Evolutionary conservation across 23 tunicate genomes (phyloP), one percentile per base, ranked within the genome.

Genomic region (Styela clava): DNA sequence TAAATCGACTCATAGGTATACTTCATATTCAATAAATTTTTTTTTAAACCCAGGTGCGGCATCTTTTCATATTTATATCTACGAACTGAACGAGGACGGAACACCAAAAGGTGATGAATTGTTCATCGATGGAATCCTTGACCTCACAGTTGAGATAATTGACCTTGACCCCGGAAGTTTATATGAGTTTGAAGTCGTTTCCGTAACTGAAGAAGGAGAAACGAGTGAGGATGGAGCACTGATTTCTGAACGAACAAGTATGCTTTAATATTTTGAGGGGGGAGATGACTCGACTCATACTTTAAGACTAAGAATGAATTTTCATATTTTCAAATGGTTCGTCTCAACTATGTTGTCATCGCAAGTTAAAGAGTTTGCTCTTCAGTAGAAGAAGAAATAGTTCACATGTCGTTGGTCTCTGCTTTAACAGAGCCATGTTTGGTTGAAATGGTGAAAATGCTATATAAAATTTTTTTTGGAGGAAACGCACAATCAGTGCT

Each of bases 161-260:
- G 64, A 51, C 33, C 69, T 89, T 56, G 26, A 30, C 2, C 72
- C 87, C 1, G 94, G 88, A 16, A 79, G 82, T 63, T 33, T 27
- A 37, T 89, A 89, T 84, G 76, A 44, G 63, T 77, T 89, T 63
- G 78, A 51, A 35, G 71, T 89, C 24, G 33, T 62, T 19, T 68
- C 87, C 16, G 67, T 88, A 27, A 68, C 87, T 2, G 61, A 62
- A 26, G 84, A 83, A 9, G 37, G 82, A 33, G 62, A 70, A 16
- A 62, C 29, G 24, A 88, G 93, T 52, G 61, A 29, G 5, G 63
- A 26, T 3, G 74, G 79, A 52, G 84, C 70, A 9, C 34, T 44
- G 2, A 62, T 83, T 20, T 61, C 79, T 3, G 79, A 83, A 63
- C 24, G 52, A 61, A 88, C 93, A 69, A 78, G 93, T 88, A 88